Evolutionary conservation across 2,888 invertebrate genomes (phyloP).

Genomic region (Operophtera brumata): DNA sequence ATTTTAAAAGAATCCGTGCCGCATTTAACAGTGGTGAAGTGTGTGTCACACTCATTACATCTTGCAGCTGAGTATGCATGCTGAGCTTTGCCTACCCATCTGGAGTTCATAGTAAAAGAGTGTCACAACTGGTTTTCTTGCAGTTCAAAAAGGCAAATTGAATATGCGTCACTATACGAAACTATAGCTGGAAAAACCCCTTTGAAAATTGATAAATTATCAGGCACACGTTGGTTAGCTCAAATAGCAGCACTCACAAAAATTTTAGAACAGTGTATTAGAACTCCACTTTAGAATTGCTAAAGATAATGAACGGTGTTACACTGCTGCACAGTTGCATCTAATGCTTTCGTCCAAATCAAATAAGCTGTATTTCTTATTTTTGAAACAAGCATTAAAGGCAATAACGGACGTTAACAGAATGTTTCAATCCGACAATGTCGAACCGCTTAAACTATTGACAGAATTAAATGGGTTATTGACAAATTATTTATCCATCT

Average conservation of each 20-base stretch:
- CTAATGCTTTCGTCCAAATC: background rate
- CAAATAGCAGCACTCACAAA: conserved; percentile 6
- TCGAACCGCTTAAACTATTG: too few species aligned
- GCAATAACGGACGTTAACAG: background rate
- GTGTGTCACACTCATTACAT: conserved; percentile 11
- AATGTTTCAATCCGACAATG: too few species aligned
- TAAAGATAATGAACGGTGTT: conserved; percentile 8
- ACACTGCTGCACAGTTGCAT: background rate
- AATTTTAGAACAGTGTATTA: conserved; percentile 10
- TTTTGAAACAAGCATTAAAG: background rate
- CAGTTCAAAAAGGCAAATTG: conserved; percentile 5
- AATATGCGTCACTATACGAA: conserved; percentile 2
- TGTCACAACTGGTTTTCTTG: conserved; percentile 15
- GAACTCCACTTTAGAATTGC: conserved; percentile 9
- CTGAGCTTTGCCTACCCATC: conserved; percentile 6
- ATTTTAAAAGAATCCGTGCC: conserved; percentile 7
- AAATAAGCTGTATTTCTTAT: background rate
- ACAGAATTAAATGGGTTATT: too few species aligned
- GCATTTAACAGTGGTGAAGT: conserved; percentile 5
- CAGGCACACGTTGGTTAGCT: conserved; percentile 11
- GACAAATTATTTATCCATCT: too few species aligned
- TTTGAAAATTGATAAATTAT: background rate
- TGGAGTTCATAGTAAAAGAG: conserved; percentile 12
- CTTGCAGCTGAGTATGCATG: conserved; percentile 12
- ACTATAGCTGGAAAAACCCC: background rate